These are phyloP conservation scores for Tinea trinotella DNA, from an alignment of 2,888 invertebrate genomes.

Conservation along the genomic window DNA sequence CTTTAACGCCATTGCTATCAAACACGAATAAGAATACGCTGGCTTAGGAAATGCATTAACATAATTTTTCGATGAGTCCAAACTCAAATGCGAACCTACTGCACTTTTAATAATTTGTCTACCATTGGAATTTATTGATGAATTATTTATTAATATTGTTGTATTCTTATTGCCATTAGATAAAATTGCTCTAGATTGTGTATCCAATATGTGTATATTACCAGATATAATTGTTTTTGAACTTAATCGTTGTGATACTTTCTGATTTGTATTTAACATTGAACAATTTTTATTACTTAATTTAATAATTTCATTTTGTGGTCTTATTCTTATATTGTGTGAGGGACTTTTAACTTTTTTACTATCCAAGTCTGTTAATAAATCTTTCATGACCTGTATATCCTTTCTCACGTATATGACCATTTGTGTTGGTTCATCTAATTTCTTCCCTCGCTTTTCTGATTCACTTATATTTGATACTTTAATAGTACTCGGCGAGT, in stretches of 20 bases:
- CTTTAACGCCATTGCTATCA: conserved; percentile 98
- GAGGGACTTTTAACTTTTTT: conserved; percentile 41
- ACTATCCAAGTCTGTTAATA: conserved; percentile 70
- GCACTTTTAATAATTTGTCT: conserved; percentile 67
- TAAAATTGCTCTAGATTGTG: conserved; percentile 66
- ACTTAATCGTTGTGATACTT: conserved; percentile 56
- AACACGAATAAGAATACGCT: conserved; percentile 97
- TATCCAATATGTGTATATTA: conserved; percentile 67
- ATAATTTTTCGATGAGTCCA: conserved; percentile 39
- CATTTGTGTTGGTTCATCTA: conserved; percentile 67
- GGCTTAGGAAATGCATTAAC: conserved; percentile 90
- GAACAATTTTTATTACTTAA: conserved; percentile 61
- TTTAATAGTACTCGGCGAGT: conserved; percentile 79
- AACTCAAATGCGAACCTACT: conserved; percentile 48
- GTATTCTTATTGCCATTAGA: conserved; percentile 60
- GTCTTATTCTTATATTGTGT: conserved; percentile 48
- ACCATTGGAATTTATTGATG: conserved; percentile 50
- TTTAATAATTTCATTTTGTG: conserved; percentile 57
- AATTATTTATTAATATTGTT: conserved; percentile 64
- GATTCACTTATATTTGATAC: conserved; percentile 65
- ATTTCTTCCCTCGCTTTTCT: conserved; percentile 31
- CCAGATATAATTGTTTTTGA: conserved; percentile 68
- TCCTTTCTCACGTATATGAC: conserved; percentile 62
- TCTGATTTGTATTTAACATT: conserved; percentile 59
- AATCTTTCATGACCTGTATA: conserved; percentile 75